Conservation (phyloP, 2,797 vertebrate species). For the Pygocentrus nattereri region DNA sequence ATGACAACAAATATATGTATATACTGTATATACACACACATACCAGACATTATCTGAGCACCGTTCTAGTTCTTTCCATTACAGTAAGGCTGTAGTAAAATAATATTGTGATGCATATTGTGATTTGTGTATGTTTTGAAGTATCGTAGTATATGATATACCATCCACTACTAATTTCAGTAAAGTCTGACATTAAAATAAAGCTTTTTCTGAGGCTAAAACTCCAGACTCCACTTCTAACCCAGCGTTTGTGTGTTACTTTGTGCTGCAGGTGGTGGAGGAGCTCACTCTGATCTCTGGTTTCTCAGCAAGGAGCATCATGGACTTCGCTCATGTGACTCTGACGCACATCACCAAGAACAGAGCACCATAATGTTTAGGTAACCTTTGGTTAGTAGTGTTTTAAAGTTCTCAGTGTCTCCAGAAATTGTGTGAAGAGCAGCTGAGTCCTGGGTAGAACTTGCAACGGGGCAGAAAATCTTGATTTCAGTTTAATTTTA, state of each 20-base stretch:
- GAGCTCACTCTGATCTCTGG: conserved; percentile 90
- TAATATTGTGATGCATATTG: too few relatives aligned
- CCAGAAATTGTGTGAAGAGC: background rate
- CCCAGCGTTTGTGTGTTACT: background rate
- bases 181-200: too few relatives aligned
- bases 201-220: too few relatives aligned
- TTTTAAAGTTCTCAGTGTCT: background rate
- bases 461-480: too few relatives aligned
- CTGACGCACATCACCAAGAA: conserved; percentile 76
- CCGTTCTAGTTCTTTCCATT: too few relatives aligned
- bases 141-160: too few relatives aligned
- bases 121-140: too few relatives aligned
- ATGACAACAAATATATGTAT: too few relatives aligned
- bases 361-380: conserved; percentile 13
- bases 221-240: background rate
- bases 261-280: conserved; percentile 79
- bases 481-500: background rate
- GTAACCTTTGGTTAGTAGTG: background rate
- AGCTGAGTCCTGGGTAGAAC: background rate
- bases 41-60: too few relatives aligned
- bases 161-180: too few relatives aligned
- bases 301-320: conserved; percentile 85
- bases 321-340: conserved; percentile 81
- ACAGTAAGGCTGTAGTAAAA: too few relatives aligned
- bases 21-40: too few relatives aligned